A percentile compares a stretch with the other conserved stretches of the same genome.
Conservation (phyloP, 2,113 vertebrate genomes). For the Cranoglanis bouderius region DNA sequence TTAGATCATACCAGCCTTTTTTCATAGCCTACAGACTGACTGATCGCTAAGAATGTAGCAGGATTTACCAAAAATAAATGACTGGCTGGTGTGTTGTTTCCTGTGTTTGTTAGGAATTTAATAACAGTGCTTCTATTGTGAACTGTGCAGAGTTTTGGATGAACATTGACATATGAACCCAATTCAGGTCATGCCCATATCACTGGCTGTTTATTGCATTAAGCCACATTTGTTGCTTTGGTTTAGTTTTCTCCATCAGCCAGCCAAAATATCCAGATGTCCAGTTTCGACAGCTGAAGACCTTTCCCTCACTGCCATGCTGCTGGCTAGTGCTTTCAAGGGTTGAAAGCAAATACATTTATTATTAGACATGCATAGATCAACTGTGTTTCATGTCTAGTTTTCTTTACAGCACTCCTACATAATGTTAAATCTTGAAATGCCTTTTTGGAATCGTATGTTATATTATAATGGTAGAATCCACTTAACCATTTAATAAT, state of each 20-base stretch:
- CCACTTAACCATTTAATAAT: not conserved
- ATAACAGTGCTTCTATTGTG: constrained; percentile 51
- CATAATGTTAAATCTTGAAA: not conserved
- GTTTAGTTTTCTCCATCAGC: constrained; percentile 13
- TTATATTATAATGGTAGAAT: not conserved
- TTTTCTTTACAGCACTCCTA: not conserved
- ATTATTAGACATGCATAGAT: not conserved
- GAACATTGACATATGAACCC: constrained; percentile 45
- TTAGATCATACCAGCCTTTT: too few relatives aligned
- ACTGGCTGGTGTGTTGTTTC: constrained; percentile 10
- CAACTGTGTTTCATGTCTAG: not conserved
- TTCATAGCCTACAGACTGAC: too few relatives aligned
- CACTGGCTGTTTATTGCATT: constrained; percentile 50
- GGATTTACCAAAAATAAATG: constrained; percentile 38
- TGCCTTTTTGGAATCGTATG: not conserved
- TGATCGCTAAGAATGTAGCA: constrained; percentile 2
- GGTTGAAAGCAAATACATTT: not conserved
- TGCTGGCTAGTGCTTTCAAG: not conserved
- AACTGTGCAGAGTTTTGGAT: constrained; percentile 15
- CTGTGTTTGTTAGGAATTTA: constrained; percentile 47
- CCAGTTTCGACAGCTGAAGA: constrained; percentile 41
- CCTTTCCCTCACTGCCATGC: constrained; percentile 25
- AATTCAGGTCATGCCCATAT: constrained; percentile 46
- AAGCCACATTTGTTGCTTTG: constrained; percentile 43
- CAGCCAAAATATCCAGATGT: constrained; percentile 51